A percentile compares a stretch with the other conserved stretches of the same genome.
These are phyloP conservation scores for Daphoenositta chrysoptera DNA, from an alignment of 2,113 vertebrate species.

Conservation along the genomic window DNA sequence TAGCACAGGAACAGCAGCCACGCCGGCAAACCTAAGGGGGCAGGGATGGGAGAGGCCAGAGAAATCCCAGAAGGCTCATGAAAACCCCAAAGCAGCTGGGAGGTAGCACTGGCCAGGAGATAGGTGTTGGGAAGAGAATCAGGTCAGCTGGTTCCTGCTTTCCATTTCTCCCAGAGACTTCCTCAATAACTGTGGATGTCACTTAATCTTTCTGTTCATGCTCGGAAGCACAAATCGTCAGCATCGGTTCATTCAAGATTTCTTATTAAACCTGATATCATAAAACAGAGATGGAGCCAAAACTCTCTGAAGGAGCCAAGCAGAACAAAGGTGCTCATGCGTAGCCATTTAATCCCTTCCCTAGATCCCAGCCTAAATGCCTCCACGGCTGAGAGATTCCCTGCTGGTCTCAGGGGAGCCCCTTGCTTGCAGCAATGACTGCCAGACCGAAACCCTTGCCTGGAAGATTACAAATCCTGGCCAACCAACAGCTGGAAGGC, in stretches of 20 bases:
- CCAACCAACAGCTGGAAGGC: constrained; percentile 54
- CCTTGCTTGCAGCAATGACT: constrained; percentile 15
- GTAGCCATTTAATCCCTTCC: neutral
- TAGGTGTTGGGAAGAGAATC: neutral
- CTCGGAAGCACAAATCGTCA: neutral
- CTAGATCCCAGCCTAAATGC: neutral
- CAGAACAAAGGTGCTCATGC: neutral
- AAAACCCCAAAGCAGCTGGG: neutral
- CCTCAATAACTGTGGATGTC: neutral
- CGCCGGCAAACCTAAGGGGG: neutral
- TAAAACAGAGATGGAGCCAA: neutral
- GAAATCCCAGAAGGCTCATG: neutral
- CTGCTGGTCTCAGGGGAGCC: neutral
- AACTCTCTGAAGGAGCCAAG: neutral
- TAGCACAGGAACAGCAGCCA: neutral
- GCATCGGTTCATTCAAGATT: neutral
- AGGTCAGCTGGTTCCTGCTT: neutral
- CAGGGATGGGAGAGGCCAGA: neutral
- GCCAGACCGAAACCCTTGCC: neutral
- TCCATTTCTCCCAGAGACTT: neutral
- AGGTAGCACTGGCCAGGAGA: neutral
- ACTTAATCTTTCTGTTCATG: neutral
- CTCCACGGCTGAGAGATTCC: neutral
- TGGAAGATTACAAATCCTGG: neutral
- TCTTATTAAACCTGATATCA: constrained; percentile 16